These are phyloP conservation scores for Oplegnathus fasciatus DNA, from an alignment of 2,113 vertebrate species.

Conservation along the genomic window DNA sequence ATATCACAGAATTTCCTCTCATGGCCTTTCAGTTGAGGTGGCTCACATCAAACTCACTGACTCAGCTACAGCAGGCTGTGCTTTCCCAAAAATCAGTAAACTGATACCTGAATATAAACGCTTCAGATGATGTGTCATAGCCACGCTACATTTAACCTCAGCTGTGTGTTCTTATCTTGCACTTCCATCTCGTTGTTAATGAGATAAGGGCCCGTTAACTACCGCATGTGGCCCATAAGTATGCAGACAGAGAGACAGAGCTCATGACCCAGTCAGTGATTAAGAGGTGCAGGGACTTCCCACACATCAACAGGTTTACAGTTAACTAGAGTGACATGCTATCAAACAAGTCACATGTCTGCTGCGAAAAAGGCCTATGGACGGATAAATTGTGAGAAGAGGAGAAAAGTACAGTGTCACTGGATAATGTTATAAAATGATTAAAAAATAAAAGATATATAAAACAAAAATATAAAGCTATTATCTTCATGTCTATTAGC, in stretches of 20 bases:
- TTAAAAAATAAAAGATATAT: too few species aligned
- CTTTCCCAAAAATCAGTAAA: neutral
- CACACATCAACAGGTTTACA: slow-evolving; percentile 21
- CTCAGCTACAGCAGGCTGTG: neutral
- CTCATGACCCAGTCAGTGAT: slow-evolving; percentile 10
- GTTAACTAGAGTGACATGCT: slow-evolving; percentile 24
- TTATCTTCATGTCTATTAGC: too few species aligned
- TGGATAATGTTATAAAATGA: too few species aligned
- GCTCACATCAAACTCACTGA: neutral
- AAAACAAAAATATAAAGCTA: too few species aligned
- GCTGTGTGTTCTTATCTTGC: neutral
- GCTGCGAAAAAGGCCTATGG: neutral
- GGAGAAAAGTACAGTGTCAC: too few species aligned
- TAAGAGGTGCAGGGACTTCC: slow-evolving; percentile 17
- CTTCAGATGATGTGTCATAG: slow-evolving; percentile 21
- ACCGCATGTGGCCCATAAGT: neutral
- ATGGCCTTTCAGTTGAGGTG: neutral
- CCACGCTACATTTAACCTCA: neutral
- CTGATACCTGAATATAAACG: neutral
- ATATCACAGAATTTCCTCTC: neutral
- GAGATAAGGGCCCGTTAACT: neutral
- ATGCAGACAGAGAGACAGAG: slow-evolving; percentile 17
- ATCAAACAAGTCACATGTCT: neutral
- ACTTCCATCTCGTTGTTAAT: neutral
- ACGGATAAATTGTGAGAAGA: neutral